Conservation (phyloP, 2,797 vertebrate species). For the Psittacula echo region DNA sequence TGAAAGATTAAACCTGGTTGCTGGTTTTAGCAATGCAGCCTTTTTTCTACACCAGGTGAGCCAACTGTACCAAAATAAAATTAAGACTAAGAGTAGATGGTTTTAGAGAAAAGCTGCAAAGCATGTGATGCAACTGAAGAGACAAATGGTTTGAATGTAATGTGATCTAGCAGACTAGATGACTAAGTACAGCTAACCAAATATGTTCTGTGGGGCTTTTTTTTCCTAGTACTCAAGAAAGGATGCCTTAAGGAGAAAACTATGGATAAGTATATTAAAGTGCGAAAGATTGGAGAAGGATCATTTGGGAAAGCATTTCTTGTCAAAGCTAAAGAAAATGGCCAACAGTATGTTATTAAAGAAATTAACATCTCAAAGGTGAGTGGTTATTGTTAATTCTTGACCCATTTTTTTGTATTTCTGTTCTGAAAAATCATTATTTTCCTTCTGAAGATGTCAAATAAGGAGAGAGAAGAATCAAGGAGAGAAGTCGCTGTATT, state of each 20-base stretch:
- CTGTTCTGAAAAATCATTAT: constrained; percentile 17
- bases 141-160: neutral
- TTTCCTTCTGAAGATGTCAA: constrained; percentile 89
- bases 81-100: neutral
- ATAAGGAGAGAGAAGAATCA: constrained; percentile 94
- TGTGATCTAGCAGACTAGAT: neutral
- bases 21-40: neutral
- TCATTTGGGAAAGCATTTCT: constrained; percentile 98
- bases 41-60: neutral
- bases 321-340: constrained; percentile 90
- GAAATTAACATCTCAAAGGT: constrained; percentile 97
- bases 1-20: neutral
- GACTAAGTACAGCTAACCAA: neutral
- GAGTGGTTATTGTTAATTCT: constrained; percentile 56
- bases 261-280: constrained; percentile 95
- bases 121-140: neutral
- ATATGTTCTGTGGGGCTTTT: neutral
- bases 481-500: constrained; percentile 95
- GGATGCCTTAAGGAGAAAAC: constrained; percentile 77
- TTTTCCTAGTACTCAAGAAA: constrained; percentile 46
- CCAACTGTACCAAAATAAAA: neutral
- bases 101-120: neutral
- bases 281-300: constrained; percentile 96
- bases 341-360: constrained; percentile 95
- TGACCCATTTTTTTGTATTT: neutral